A percentile compares a stretch with the other conserved stretches of the same genome.
phyloP scores from a whole-genome alignment of 2,113 vertebrate genomes.

The Coracopsis vasa region DNA sequence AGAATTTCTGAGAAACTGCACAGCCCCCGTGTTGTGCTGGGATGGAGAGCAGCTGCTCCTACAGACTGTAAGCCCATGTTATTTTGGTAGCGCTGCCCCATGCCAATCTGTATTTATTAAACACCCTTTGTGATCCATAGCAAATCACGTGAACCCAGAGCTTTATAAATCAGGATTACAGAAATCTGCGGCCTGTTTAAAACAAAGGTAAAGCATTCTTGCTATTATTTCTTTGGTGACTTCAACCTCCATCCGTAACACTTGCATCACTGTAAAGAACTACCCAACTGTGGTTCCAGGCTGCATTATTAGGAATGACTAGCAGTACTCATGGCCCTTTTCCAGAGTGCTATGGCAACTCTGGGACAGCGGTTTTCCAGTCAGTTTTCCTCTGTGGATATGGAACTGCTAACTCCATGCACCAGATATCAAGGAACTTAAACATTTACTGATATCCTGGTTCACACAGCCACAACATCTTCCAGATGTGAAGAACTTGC shows the following conservation, averaged over 20 bases:
- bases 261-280: background rate
- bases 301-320: background rate
- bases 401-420: background rate
- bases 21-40: background rate
- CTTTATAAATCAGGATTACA: background rate
- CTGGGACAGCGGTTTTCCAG: background rate
- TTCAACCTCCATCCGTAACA: background rate
- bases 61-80: background rate
- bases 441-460: background rate
- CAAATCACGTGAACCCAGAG: background rate
- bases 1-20: background rate
- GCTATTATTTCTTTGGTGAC: background rate
- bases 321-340: rapidly evolving
- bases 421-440: background rate
- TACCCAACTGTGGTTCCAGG: background rate
- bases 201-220: background rate
- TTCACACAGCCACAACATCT: background rate
- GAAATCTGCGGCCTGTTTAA: background rate
- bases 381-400: background rate
- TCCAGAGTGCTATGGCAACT: background rate
- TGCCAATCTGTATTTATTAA: background rate
- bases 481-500: background rate
- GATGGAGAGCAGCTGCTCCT: background rate
- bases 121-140: background rate
- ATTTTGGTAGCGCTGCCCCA: background rate